Conservation (phyloP, 2,888 invertebrate genomes). For the Stenodera caucasica region DNA sequence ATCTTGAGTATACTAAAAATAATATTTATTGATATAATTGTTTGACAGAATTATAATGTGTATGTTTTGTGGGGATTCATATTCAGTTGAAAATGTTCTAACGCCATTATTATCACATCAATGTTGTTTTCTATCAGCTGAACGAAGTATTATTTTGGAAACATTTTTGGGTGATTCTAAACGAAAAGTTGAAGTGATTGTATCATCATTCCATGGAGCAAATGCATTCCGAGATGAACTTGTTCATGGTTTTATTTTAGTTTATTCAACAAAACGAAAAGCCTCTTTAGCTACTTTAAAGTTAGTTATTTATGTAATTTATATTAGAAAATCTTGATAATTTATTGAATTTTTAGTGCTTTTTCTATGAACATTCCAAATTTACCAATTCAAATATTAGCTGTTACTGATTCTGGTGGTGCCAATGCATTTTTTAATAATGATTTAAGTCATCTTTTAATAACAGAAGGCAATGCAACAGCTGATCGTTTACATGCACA, state of each 20-base stretch:
- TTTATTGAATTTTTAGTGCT: constrained; percentile 63
- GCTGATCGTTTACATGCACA: constrained; percentile 88
- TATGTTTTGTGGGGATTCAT: constrained; percentile 96
- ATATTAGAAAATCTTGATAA: background rate
- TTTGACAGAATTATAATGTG: constrained; percentile 83
- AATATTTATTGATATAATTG: constrained; percentile 10
- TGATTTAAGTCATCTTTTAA: constrained; percentile 84
- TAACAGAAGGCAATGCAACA: constrained; percentile 90
- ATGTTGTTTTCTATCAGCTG: constrained; percentile 82
- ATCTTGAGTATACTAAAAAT: constrained; percentile 9
- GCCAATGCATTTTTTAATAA: constrained; percentile 89
- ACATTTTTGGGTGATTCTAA: constrained; percentile 91
- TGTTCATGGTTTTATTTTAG: constrained; percentile 92
- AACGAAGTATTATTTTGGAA: constrained; percentile 86
- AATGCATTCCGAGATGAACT: constrained; percentile 89
- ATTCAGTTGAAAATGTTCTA: constrained; percentile 85
- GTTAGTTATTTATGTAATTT: constrained; percentile 44
- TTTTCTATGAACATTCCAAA: constrained; percentile 93
- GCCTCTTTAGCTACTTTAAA: constrained; percentile 91
- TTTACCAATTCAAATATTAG: constrained; percentile 90
- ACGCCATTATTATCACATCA: constrained; percentile 86
- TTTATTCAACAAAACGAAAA: constrained; percentile 92
- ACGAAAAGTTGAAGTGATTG: constrained; percentile 83
- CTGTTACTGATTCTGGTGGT: constrained; percentile 87
- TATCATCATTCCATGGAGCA: constrained; percentile 93